These are phyloP conservation scores for Tuta absoluta DNA, from an alignment of 2,888 invertebrate genomes.

Conservation along the genomic window DNA sequence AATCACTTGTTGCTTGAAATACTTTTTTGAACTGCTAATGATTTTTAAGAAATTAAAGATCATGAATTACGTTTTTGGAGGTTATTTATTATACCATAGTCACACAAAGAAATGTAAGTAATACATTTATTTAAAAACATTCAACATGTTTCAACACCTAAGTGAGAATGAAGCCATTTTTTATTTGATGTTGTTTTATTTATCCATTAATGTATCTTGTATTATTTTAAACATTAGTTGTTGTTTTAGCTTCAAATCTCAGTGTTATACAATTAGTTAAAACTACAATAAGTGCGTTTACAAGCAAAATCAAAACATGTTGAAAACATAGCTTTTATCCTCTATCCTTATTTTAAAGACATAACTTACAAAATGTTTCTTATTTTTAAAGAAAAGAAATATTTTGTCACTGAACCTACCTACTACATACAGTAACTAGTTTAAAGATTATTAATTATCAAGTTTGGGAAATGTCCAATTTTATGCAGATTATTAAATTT, in stretches of 20 bases:
- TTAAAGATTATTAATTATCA: conserved; percentile 4
- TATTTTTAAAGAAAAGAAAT: conserved; percentile 21
- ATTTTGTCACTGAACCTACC: conserved; percentile 28
- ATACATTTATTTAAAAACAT: conserved; percentile 57
- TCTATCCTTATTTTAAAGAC: conserved; percentile 49
- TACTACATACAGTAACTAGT: conserved; percentile 26
- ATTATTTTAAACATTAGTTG: no score
- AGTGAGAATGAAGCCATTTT: conserved; percentile 38
- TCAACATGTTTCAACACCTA: conserved; percentile 64
- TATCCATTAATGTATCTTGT: conserved; percentile 28
- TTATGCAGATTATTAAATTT: neutral
- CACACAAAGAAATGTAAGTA: conserved; percentile 59
- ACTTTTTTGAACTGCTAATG: neutral
- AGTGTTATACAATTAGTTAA: conserved; percentile 33
- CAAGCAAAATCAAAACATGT: conserved; percentile 58
- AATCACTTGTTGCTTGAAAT: conserved; percentile 9
- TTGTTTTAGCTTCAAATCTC: conserved; percentile 42
- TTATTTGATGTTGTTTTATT: conserved; percentile 33
- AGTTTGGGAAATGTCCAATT: neutral
- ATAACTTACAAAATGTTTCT: conserved; percentile 37
- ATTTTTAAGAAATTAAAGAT: conserved; percentile 18
- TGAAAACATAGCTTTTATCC: conserved; percentile 50
- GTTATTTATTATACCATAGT: conserved; percentile 60
- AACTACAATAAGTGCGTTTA: conserved; percentile 43
- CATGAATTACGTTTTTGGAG: conserved; percentile 18